These are phyloP conservation scores for Odontamblyopus rebecca DNA, from an alignment of 2,797 vertebrate species.

Conservation along the genomic window DNA sequence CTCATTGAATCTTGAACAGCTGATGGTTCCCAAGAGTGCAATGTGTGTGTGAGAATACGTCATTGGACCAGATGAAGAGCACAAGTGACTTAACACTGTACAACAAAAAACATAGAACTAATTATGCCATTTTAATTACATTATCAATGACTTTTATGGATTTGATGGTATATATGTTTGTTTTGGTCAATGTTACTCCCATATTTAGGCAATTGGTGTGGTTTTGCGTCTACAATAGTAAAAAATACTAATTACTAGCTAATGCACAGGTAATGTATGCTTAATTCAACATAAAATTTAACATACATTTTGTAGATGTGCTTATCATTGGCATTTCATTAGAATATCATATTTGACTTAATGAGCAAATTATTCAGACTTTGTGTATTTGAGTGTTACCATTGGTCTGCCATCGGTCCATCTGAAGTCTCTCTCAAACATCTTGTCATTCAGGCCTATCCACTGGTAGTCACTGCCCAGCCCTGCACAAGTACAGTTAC, in stretches of 20 bases:
- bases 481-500: slow-evolving; percentile 67
- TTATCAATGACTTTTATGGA: not conserved
- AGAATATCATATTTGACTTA: not conserved
- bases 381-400: slow-evolving; percentile 66
- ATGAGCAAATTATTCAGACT: not conserved
- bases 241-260: no score
- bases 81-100: not conserved
- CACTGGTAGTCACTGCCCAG: slow-evolving; percentile 96
- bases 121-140: not conserved
- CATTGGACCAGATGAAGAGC: slow-evolving; percentile 7
- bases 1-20: slow-evolving; percentile 17
- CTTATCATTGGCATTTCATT: not conserved
- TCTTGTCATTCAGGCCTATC: slow-evolving; percentile 96
- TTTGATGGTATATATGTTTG: not conserved
- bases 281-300: no score
- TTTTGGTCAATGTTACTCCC: not conserved
- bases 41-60: slow-evolving; percentile 13
- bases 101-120: not conserved
- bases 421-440: slow-evolving; percentile 95
- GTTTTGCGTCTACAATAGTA: not conserved
- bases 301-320: not conserved
- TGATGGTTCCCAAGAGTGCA: slow-evolving; percentile 18
- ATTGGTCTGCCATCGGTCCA: slow-evolving; percentile 90
- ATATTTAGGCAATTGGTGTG: not conserved
- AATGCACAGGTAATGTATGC: no score